phyloP scores from a whole-genome alignment of 30 jellyfish, hydroid and myxozoan genomes.

The Haliclystus octoradiatus region DNA sequence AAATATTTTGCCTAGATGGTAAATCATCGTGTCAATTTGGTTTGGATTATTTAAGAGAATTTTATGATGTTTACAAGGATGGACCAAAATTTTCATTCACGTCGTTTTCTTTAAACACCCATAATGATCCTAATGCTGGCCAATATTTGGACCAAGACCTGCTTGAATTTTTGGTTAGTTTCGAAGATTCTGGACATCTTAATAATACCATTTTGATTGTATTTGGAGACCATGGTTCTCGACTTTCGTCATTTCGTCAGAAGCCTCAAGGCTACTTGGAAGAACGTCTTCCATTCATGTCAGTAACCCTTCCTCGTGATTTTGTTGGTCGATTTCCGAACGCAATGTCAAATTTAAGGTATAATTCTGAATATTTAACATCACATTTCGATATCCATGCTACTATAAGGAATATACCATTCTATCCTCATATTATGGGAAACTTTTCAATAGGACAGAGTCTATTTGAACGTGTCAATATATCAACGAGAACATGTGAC shows the following conservation, averaged over 20 bases:
- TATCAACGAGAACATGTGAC: conserved; percentile 9
- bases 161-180: background rate
- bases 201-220: conserved; percentile 6
- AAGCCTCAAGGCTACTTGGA: conserved; percentile 25
- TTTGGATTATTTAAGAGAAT: conserved; percentile 7
- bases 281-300: conserved; percentile 27
- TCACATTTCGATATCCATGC: conserved; percentile 31
- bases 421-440: background rate
- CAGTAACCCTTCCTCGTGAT: conserved; percentile 6
- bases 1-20: background rate
- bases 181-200: background rate
- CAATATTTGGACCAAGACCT: conserved; percentile 9
- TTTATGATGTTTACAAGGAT: background rate
- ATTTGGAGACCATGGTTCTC: conserved; percentile 24
- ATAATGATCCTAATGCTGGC: background rate
- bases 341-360: background rate
- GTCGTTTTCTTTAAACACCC: background rate
- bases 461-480: conserved; percentile 6
- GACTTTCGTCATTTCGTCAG: conserved; percentile 13
- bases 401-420: conserved; percentile 5
- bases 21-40: background rate
- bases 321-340: conserved; percentile 1
- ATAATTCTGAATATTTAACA: conserved; percentile 11
- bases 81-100: conserved; percentile 10
- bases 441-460: background rate